phyloP scores from a whole-genome alignment of 64 coral and sea anemone genomes.

The Pocillopora verrucosa region DNA sequence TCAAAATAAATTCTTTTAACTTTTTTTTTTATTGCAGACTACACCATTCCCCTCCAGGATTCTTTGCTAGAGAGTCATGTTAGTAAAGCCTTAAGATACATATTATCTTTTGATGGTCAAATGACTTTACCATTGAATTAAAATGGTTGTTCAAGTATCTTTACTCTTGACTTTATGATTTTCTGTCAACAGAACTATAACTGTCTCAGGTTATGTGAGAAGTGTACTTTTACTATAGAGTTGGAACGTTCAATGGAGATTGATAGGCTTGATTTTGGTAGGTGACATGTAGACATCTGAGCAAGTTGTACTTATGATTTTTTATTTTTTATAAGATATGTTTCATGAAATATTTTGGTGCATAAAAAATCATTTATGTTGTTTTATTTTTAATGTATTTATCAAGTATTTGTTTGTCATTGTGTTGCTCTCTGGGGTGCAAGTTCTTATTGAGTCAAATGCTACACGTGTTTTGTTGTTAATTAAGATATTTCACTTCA shows the following conservation, averaged over 20 bases:
- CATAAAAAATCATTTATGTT: no score
- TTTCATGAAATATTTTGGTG: no score
- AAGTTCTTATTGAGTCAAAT: no score
- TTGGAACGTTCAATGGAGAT: constrained; percentile 77
- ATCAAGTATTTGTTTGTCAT: not conserved
- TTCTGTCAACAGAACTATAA: constrained; percentile 69
- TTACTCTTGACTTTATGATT: not conserved
- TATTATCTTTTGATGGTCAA: no score
- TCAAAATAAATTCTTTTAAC: not conserved
- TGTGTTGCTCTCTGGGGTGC: no score
- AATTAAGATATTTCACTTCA: no score
- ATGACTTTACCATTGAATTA: no score
- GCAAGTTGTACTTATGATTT: no score
- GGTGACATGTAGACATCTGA: not conserved
- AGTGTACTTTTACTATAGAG: constrained; percentile 80
- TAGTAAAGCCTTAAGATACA: not conserved
- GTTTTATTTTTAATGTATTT: not conserved
- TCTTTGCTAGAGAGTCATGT: constrained; percentile 75
- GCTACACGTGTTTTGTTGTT: no score
- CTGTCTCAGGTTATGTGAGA: constrained; percentile 71
- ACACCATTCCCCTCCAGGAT: constrained; percentile 32
- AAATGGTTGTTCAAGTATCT: not conserved
- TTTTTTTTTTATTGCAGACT: constrained; percentile 4
- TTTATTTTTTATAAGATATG: no score
- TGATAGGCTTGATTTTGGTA: constrained; percentile 80